Percentiles rank a stretch among this genome's conserved stretches.
phyloP scores from a whole-genome alignment of 1,140 invertebrate species.

The Amphibalanus amphitrite region DNA sequence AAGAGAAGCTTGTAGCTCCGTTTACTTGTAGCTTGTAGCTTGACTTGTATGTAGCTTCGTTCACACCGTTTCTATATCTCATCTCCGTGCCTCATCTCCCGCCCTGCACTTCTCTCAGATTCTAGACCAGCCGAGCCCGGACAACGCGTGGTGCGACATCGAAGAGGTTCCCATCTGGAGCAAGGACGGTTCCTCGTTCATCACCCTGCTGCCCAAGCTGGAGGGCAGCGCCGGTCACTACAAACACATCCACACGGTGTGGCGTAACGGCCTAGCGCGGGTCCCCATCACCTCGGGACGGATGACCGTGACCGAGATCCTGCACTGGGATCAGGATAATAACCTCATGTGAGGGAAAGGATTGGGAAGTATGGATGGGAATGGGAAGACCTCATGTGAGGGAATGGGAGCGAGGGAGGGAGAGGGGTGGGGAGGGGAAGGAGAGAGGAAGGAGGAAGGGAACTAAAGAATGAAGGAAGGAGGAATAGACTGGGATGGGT shows the following conservation, averaged over 20 bases:
- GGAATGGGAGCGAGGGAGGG: no score
- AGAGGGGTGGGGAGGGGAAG: no score
- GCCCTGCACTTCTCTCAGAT: neutral
- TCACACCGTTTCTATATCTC: no score
- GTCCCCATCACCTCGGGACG: conserved; percentile 47
- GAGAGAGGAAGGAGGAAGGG: no score
- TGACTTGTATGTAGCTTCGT: no score
- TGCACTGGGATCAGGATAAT: conserved; percentile 51
- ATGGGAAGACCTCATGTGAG: no score
- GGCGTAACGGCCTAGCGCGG: conserved; percentile 21
- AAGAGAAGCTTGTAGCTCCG: no score
- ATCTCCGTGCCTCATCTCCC: no score
- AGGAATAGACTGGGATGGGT: no score
- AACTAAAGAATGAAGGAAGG: no score
- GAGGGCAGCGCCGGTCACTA: conserved; percentile 33
- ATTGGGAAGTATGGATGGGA: no score
- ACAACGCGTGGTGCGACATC: neutral
- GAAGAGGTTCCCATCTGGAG: neutral
- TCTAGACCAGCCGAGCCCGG: neutral
- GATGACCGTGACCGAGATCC: conserved; percentile 57
- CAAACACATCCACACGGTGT: conserved; percentile 44
- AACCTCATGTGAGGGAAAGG: conserved; percentile 39
- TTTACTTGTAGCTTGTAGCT: no score
- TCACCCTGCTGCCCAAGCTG: conserved; percentile 25
- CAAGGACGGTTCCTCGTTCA: neutral